Evolutionary conservation across 1,140 invertebrate species (phyloP), one percentile per base, ranked within the genome.

Genomic region (Drosophila subpulchrella): DNA sequence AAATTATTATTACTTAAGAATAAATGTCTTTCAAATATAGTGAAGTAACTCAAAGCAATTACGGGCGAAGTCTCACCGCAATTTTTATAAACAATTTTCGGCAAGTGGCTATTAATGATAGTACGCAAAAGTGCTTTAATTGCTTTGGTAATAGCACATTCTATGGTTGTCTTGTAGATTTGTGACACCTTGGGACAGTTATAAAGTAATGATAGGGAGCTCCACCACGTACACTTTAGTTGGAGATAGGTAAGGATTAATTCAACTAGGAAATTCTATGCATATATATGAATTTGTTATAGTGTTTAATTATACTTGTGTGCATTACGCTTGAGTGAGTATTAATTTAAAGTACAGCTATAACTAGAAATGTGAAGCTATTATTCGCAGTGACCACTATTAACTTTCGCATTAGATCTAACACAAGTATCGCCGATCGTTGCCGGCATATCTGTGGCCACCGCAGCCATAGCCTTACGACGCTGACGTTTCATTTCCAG

Each of bases 401-500:
- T 88, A 78, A 88, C 72, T 72, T 88, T 76, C 54, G 74, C 20
- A 20, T 20, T 20, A 20, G 20, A 20, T 1, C 20, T 20, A 20
- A 20, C 20, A 20, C 20, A 20, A 20, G 63, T 74, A 53, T 89
- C 84, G 55, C 54, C 76, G 20, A 77, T 71, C 41, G 39, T 42
- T 17, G 47, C 54, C 8, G 57, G 55, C 13, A 38, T 13, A 27
- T 62, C 57, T 10, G 17, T 36, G 41, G 59, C 48, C 8, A 90
- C 92, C 15, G 93, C 93, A 58, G 94, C 93, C 94, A 96, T 94
- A 8, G 95, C 95, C 30, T 83, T 80, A 47, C 90, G 91, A 15
- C 92, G 90, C 74, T 94, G 94, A 67, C 96, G 93, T 78, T 94
- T 95, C 81, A 96, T 96, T 83, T 97, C 97, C 51, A 97, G 92